Conservation (phyloP, 1,140 invertebrate species). For the Penaeus vannamei region DNA sequence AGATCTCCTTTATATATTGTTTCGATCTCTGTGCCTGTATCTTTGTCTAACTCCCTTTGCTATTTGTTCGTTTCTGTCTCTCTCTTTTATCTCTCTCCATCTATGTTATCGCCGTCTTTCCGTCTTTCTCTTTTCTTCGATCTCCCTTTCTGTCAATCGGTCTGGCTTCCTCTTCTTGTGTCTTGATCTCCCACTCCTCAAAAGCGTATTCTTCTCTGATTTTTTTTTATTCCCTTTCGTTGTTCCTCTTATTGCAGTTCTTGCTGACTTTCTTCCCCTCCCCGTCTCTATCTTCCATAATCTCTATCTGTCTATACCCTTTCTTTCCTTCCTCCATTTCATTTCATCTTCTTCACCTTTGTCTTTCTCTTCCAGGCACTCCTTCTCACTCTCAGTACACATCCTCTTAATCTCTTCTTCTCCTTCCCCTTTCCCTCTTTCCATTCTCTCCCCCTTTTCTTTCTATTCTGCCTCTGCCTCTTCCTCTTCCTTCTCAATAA, state of each 20-base stretch:
- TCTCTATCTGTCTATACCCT: not conserved
- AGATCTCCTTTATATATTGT: no score
- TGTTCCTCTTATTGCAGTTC: not conserved
- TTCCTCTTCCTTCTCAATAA: constrained; percentile 1
- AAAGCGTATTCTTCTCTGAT: no score
- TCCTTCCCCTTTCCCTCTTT: constrained; percentile 1
- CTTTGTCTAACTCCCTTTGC: no score
- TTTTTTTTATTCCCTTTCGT: not conserved
- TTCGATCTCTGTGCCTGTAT: no score
- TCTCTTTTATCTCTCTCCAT: no score
- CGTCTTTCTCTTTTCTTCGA: no score
- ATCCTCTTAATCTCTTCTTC: not conserved
- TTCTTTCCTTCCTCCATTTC: not conserved
- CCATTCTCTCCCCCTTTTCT: not conserved
- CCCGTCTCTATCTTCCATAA: constrained; percentile 24
- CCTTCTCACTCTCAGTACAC: not conserved
- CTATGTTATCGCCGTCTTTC: no score
- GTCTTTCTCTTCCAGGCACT: not conserved
- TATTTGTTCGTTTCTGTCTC: no score
- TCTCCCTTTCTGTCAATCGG: no score
- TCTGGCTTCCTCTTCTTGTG: no score
- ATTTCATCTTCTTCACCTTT: not conserved
- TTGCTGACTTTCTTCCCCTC: not conserved
- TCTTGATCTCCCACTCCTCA: no score
- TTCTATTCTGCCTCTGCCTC: not conserved